phyloP scores from a whole-genome alignment of 2,797 vertebrate genomes.

The Dendrocincla tyrannina region DNA sequence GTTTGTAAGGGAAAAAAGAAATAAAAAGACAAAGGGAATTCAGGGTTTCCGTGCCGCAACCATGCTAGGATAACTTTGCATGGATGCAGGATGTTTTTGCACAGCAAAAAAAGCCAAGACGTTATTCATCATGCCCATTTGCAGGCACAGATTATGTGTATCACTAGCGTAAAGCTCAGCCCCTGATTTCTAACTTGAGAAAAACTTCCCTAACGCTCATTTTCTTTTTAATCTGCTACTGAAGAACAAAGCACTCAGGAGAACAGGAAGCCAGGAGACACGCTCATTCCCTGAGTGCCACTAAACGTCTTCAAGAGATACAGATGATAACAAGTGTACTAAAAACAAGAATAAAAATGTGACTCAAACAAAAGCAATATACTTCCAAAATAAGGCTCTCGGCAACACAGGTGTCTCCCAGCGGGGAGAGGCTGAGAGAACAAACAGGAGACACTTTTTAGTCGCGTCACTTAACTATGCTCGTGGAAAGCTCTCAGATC shows the following conservation, averaged over 20 bases:
- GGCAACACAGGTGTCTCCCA: neutral
- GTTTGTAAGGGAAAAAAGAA: neutral
- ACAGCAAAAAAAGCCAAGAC: neutral
- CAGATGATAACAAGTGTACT: slow-evolving; percentile 1
- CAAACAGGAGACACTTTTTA: neutral
- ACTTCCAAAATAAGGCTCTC: slow-evolving; percentile 22
- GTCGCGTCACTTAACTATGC: neutral
- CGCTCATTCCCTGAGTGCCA: neutral
- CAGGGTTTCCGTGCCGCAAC: neutral
- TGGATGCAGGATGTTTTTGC: neutral
- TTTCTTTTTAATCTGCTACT: neutral
- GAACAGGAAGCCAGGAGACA: neutral
- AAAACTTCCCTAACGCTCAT: neutral
- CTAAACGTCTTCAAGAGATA: neutral
- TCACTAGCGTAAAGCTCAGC: neutral
- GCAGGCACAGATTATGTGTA: neutral
- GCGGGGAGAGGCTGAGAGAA: neutral
- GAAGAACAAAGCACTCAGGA: slow-evolving; percentile 5
- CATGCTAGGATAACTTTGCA: neutral
- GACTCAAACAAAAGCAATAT: slow-evolving; percentile 28
- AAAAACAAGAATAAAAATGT: slow-evolving; percentile 6
- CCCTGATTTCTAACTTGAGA: neutral
- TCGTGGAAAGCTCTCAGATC: neutral
- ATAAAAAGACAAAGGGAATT: neutral
- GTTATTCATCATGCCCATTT: neutral